phyloP scores from a whole-genome alignment of 2,113 vertebrate genomes.

The Catharus minimus region DNA sequence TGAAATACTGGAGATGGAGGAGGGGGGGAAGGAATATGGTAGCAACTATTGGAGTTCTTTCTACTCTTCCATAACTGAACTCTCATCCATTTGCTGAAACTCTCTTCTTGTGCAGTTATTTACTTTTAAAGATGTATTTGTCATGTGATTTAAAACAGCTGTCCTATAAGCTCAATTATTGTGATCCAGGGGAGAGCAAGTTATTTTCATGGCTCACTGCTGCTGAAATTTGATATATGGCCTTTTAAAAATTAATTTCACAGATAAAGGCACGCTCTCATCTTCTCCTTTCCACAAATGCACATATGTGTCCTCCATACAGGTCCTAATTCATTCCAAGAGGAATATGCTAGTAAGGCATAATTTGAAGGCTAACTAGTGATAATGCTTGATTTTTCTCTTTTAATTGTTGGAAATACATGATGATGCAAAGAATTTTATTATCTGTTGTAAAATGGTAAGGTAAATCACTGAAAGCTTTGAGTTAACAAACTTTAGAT shows the following conservation, averaged over 20 bases:
- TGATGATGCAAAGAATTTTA: not conserved
- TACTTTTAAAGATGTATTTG: not conserved
- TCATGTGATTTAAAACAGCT: not conserved
- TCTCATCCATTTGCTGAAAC: not conserved
- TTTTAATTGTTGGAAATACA: not conserved
- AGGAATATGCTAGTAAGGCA: not conserved
- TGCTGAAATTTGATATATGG: not conserved
- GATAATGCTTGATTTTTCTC: not conserved
- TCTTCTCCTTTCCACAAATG: not conserved
- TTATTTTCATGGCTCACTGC: not conserved
- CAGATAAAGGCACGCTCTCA: accelerated
- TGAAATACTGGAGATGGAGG: not conserved
- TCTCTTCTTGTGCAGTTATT: not conserved
- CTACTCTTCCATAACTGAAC: not conserved
- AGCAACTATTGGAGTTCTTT: not conserved
- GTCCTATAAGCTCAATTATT: not conserved
- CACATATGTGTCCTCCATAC: not conserved
- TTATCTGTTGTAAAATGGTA: not conserved
- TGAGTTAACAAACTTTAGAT: not conserved
- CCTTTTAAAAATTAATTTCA: not conserved
- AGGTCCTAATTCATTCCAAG: not conserved
- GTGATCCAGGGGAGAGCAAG: not conserved
- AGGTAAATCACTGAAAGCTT: not conserved
- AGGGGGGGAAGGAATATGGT: not conserved
- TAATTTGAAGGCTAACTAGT: not conserved